These are phyloP conservation scores for Heliocidaris tuberculata DNA, from an alignment of 35 echinoderm and acorn worm species.

Conservation along the genomic window DNA sequence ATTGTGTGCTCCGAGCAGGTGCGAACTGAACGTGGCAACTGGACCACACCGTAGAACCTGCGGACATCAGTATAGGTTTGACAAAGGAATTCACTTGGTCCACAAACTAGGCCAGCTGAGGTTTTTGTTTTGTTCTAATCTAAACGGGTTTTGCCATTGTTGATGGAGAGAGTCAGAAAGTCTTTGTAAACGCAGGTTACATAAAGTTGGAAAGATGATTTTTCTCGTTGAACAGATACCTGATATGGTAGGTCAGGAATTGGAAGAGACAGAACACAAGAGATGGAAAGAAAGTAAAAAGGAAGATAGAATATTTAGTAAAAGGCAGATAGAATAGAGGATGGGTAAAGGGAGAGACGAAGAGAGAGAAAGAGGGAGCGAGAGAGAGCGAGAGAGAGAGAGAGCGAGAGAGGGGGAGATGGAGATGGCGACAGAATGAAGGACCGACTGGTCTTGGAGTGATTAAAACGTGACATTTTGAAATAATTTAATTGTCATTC, in stretches of 20 bases:
- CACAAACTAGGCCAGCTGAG: background rate
- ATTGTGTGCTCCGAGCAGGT: conserved; percentile 7
- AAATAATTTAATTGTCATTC: background rate
- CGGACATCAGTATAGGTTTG: background rate
- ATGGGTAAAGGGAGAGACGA: background rate
- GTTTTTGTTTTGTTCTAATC: background rate
- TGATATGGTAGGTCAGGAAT: too few species aligned
- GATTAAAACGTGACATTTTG: background rate
- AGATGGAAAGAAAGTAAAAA: background rate
- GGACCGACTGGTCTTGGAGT: background rate
- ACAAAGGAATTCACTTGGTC: background rate
- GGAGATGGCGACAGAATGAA: background rate
- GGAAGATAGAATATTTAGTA: background rate
- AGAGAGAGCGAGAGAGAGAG: background rate
- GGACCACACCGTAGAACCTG: background rate
- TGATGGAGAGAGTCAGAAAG: background rate
- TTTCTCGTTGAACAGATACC: too few species aligned
- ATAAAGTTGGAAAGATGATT: background rate
- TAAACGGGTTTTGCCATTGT: background rate
- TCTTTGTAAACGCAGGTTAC: background rate
- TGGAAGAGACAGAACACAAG: too few species aligned
- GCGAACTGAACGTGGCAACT: background rate
- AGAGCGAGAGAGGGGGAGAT: background rate
- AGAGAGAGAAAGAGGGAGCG: background rate
- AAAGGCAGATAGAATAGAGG: background rate